These are phyloP conservation scores for Leptinotarsa haldemani DNA, from an alignment of 2,888 invertebrate species.

Conservation along the genomic window DNA sequence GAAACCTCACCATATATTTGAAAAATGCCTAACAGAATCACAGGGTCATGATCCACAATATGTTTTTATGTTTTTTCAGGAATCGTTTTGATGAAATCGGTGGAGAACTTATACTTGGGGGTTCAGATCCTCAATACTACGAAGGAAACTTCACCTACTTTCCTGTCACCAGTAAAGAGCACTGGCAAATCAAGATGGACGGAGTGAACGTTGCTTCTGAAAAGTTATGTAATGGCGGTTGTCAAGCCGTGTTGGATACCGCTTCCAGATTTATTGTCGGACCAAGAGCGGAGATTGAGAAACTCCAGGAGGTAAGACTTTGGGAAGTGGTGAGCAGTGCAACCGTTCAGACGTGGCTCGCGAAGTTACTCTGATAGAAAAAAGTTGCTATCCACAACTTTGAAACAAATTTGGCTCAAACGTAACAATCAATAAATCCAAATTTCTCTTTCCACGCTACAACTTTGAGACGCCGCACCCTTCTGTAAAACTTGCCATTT, in stretches of 20 bases:
- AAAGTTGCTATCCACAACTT: too few relatives aligned
- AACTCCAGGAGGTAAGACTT: constrained; percentile 78
- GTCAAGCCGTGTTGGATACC: constrained; percentile 94
- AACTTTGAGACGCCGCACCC: too few relatives aligned
- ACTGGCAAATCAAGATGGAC: constrained; percentile 94
- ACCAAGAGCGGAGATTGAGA: constrained; percentile 80
- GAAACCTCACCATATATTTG: too few relatives aligned
- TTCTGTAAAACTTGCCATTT: too few relatives aligned
- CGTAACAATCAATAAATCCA: too few relatives aligned
- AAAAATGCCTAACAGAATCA: too few relatives aligned
- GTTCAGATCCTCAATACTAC: constrained; percentile 92
- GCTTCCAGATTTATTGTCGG: constrained; percentile 96
- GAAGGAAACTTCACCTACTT: constrained; percentile 89
- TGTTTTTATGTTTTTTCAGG: constrained; percentile 63
- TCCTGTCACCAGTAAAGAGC: constrained; percentile 84
- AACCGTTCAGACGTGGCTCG: too few relatives aligned
- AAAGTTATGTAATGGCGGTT: constrained; percentile 80
- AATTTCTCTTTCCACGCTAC: too few relatives aligned
- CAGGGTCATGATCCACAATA: too few relatives aligned
- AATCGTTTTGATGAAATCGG: constrained; percentile 79
- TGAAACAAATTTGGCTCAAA: too few relatives aligned
- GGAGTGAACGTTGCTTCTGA: constrained; percentile 69
- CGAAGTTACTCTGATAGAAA: too few relatives aligned
- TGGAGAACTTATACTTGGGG: constrained; percentile 92
- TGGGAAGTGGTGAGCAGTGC: too few relatives aligned